Base-by-base conservation (phyloP, 2,888 invertebrate species). In the Candidula unifasciata region DNA sequence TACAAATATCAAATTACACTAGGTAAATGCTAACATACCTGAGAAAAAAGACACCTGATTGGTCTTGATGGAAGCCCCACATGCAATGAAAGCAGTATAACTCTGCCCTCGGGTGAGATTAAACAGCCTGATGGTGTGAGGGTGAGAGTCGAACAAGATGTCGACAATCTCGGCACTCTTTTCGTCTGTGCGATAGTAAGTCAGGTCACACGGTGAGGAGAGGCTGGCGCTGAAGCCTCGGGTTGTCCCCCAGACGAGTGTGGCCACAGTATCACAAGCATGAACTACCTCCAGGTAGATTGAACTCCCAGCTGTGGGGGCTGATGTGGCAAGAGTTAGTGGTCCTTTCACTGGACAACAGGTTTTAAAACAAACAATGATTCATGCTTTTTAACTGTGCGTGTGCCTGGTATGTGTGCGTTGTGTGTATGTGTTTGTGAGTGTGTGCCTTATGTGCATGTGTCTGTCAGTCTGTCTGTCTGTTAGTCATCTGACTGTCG, bases 101-200 rank as follows among this genome's bases (percentile, higher is more conserved):
- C 37, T 80, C 30, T 69, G 54, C n/a, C 69, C 80, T n/a, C 69
- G 69, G 10, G 18, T 80, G 24, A 80, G 69, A 37, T 80, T 80
- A 35, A 69, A 80, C 6, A 80, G 69, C 21, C 30, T 80, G 54
- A 80, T 54, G 54, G 21, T 16, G 10, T 54, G 44, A 3, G 80
- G 30, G n/a, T 69, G 69, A 3, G 80, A 35, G 52, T 80, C 69
- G 5, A 69, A 24, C n/a, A 2, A 52, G 21, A 80, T 80, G 33
- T 80, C 69, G 2, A 80, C 37, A 27, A 80, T 80, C 57, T 80
- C 18, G 10, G 69, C 80, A 69, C n/a, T 52, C 21, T 6, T 21
- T 54, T 30, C 30, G 8, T 69, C 52, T 30, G 30, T 30, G 35
- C 16, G 52, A 33, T 52, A 52, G 21, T 80, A 80, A 33, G 80